Conservation (phyloP, 2,113 vertebrate genomes). For the Lophochroa leadbeateri region DNA sequence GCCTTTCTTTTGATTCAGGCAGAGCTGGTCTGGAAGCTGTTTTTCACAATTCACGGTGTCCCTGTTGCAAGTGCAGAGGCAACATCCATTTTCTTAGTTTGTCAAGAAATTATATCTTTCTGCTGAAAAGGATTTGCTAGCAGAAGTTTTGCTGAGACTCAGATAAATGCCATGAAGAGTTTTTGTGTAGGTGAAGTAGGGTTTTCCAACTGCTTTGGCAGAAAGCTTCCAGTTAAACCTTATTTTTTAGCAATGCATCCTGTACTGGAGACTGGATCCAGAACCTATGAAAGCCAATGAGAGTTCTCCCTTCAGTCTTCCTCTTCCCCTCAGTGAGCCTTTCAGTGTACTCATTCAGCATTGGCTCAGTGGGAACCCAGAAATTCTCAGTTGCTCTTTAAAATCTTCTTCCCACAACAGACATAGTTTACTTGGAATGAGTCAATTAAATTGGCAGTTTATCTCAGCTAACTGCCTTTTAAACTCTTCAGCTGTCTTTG, state of each 20-base stretch:
- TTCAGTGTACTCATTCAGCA: not conserved
- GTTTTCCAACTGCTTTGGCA: not conserved
- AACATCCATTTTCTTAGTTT: not conserved
- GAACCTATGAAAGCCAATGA: not conserved
- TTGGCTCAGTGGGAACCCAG: not conserved
- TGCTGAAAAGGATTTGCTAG: not conserved
- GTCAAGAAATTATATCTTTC: not conserved
- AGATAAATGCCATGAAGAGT: not conserved
- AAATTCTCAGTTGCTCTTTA: not conserved
- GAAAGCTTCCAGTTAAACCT: not conserved
- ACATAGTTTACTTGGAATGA: not conserved
- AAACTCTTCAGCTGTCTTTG: not conserved
- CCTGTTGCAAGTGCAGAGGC: accelerated
- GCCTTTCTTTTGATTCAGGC: not conserved
- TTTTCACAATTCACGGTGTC: not conserved
- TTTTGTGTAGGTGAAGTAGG: not conserved
- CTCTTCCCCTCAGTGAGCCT: not conserved
- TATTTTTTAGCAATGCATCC: not conserved
- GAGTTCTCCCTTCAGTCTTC: not conserved
- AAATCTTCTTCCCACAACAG: not conserved
- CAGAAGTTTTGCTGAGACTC: not conserved
- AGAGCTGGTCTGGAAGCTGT: not conserved
- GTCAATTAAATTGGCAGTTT: not conserved
- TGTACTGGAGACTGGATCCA: not conserved
- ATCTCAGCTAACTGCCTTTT: not conserved